Percentiles rank a stretch among this genome's conserved stretches.
Evolutionary conservation across 2,888 invertebrate species (phyloP).

Genomic region (Acrobasis suavella): DNA sequence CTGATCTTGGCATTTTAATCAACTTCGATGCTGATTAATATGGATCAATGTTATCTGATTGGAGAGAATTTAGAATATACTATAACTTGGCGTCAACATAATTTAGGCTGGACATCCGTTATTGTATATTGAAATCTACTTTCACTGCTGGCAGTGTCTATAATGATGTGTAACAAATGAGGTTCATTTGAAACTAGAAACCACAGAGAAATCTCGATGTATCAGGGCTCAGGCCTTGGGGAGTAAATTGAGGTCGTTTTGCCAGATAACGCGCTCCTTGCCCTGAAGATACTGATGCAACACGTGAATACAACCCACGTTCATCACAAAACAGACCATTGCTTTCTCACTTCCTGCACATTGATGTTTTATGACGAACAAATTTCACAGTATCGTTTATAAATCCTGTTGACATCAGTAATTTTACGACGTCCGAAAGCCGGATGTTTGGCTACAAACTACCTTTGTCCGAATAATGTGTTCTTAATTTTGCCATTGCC

Average conservation of each 20-base stretch:
- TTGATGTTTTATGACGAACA: conserved; percentile 17
- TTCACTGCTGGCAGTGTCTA: conserved; percentile 46
- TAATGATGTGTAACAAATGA: conserved; percentile 46
- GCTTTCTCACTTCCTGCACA: conserved; percentile 26
- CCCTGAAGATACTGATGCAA: conserved; percentile 25
- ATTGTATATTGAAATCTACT: conserved; percentile 44
- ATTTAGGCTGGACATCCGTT: conserved; percentile 43
- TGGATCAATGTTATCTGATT: background rate
- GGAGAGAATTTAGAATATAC: background rate
- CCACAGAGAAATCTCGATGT: conserved; percentile 68
- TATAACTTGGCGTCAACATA: background rate
- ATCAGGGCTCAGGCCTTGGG: conserved; percentile 68
- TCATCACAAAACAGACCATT: conserved; percentile 10
- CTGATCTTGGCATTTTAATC: background rate
- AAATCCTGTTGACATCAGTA: conserved; percentile 38
- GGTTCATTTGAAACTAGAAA: conserved; percentile 61
- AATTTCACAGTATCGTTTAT: conserved; percentile 22
- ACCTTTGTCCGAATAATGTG: conserved; percentile 60
- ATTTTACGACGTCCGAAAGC: conserved; percentile 56
- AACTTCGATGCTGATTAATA: background rate
- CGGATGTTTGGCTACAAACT: conserved; percentile 77
- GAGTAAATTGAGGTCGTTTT: conserved; percentile 60
- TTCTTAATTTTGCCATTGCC: conserved; percentile 56
- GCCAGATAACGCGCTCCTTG: conserved; percentile 42
- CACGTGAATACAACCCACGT: conserved; percentile 15